phyloP scores from a whole-genome alignment of 2,888 invertebrate genomes.

The Halictus ligatus region DNA sequence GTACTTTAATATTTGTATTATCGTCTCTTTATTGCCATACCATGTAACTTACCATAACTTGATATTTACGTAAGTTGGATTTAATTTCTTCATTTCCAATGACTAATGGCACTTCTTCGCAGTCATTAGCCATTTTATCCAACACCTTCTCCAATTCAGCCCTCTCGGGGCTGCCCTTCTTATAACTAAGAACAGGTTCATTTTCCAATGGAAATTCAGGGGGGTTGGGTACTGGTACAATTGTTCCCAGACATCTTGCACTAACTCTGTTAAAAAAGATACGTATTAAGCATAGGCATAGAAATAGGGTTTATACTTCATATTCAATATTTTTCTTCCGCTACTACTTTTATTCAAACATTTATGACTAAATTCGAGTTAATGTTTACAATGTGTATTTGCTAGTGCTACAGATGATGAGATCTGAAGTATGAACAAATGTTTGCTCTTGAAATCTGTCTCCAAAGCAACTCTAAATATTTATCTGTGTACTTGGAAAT shows the following conservation, averaged over 20 bases:
- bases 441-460: conserved; percentile 43
- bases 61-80: conserved; percentile 91
- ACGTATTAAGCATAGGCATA: conserved; percentile 4
- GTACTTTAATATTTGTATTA: background rate
- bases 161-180: conserved; percentile 93
- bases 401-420: conserved; percentile 11
- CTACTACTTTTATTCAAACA: background rate
- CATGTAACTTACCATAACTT: conserved; percentile 87
- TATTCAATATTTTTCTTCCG: background rate
- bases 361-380: background rate
- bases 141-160: conserved; percentile 89
- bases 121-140: conserved; percentile 87
- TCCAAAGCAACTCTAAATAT: conserved; percentile 63
- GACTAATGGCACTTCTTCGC: conserved; percentile 97
- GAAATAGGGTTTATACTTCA: background rate
- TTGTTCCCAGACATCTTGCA: conserved; percentile 86
- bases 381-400: conserved; percentile 24
- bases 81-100: conserved; percentile 95
- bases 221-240: conserved; percentile 88
- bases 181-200: conserved; percentile 93
- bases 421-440: conserved; percentile 35
- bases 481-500: conserved; percentile 56
- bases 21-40: background rate
- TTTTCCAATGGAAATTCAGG: conserved; percentile 90
- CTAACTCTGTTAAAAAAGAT: conserved; percentile 78